Conservation (phyloP, 2,797 vertebrate species). For the Anniella stebbinsi region DNA sequence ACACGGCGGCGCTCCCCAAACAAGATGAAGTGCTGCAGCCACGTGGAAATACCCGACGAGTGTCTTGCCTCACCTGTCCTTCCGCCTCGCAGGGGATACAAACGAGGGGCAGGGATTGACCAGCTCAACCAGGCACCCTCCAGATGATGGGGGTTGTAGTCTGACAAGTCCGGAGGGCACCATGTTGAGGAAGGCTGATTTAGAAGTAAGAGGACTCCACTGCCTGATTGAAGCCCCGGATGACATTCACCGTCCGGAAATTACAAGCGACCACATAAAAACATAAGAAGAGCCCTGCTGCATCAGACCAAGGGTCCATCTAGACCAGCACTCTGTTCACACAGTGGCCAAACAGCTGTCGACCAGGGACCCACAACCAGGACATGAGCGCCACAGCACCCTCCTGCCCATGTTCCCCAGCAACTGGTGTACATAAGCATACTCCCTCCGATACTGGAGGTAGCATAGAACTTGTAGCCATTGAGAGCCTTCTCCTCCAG, state of each 20-base stretch:
- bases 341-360: too few species aligned
- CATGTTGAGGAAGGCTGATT: not conserved
- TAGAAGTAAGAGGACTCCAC: not conserved
- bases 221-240: not conserved
- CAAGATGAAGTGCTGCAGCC: slow-evolving; percentile 74
- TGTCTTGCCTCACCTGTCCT: not conserved
- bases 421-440: too few species aligned
- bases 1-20: slow-evolving; percentile 64
- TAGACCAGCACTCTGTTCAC: too few species aligned
- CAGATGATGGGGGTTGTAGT: not conserved
- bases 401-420: too few species aligned
- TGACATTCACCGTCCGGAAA: not conserved
- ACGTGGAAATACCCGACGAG: slow-evolving; percentile 44
- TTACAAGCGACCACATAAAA: not conserved
- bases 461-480: too few species aligned
- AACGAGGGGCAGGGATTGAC: not conserved
- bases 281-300: too few species aligned
- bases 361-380: too few species aligned
- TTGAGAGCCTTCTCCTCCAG: too few species aligned
- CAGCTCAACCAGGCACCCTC: not conserved
- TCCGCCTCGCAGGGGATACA: not conserved
- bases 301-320: too few species aligned
- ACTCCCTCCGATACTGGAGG: too few species aligned
- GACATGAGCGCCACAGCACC: too few species aligned
- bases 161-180: not conserved